A percentile compares a stretch with the other conserved stretches of the same genome.
These are phyloP conservation scores for Temnothorax unifasciatus DNA, from an alignment of 2,888 invertebrate species.

Conservation along the genomic window DNA sequence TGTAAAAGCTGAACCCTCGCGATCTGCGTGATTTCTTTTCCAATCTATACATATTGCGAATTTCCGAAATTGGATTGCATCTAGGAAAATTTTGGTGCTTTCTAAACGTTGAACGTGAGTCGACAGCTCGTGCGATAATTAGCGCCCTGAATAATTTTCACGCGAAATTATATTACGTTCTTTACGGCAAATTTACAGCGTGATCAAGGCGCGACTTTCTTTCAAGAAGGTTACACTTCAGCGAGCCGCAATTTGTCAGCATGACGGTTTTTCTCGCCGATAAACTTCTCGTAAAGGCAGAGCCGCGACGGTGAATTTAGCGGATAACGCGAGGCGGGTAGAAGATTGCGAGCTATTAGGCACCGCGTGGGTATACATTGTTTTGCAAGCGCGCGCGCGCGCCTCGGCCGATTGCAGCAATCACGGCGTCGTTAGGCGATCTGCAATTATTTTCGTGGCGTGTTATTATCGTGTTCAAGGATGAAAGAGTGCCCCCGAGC, in stretches of 20 bases:
- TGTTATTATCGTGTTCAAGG: conserved; percentile 53
- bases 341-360: conserved; percentile 47
- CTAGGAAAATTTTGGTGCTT: not conserved
- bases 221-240: not conserved
- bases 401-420: conserved; percentile 38
- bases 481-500: conserved; percentile 49
- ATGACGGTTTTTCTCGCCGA: conserved; percentile 42
- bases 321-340: conserved; percentile 35
- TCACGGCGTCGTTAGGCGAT: conserved; percentile 58
- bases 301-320: conserved; percentile 17
- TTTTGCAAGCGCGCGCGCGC: conserved; percentile 11
- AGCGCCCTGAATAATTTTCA: not conserved
- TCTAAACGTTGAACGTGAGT: not conserved
- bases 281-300: conserved; percentile 32
- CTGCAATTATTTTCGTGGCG: conserved; percentile 49
- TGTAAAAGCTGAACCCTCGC: not conserved
- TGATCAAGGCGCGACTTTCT: not conserved
- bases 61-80: not conserved
- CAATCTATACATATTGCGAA: not conserved
- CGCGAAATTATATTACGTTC: not conserved
- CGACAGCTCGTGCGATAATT: not conserved
- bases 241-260: conserved; percentile 43
- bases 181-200: not conserved
- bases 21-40: not conserved
- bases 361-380: conserved; percentile 47